Evolutionary conservation across 2,797 vertebrate genomes (phyloP), one percentile per base, ranked within the genome.

Genomic region (Sebastes matsubarae): DNA sequence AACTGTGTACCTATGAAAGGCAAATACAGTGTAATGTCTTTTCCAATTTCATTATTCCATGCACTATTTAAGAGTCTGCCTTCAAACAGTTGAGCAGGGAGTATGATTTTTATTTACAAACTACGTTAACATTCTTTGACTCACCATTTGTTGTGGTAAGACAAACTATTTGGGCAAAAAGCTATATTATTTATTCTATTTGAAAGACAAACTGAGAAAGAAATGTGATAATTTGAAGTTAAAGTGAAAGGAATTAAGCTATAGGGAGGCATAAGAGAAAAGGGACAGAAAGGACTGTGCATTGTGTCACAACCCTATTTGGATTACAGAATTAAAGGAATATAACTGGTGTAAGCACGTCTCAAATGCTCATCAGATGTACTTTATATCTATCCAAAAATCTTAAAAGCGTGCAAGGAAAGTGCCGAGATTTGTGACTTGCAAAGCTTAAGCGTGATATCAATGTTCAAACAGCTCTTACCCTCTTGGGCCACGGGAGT

Each of bases 401-500:
- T 75, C 58, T 55, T 36, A 79, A 72, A 70, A 68, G 24, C 14
- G 9, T 78, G 82, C 79, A 83, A 70, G 78, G 59, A 83, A 86
- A 77, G 61, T 63, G 82, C 54, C 1, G 77, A 87, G 72, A 78
- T 59, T 67, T 59, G 72, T 75, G 75, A 86, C 60, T 55, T 68
- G 38, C 59, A n/a, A 80, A 91, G 68, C 71, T 80, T n/a, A 46
- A 77, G 77, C 36, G 11, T 76, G 50, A 59, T 42, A 29, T 54
- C 58, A 84, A 58, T 42, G 68, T 30, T 64, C 11, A 86, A 89
- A 84, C 25, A 52, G 9, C 2, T 77, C 96, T 95, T 96, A 96
- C 96, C 96, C 93, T 95, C 94, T 93, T 27, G 89, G 94, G 50
- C 94, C 91, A 66, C 91, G 88, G 34, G 90, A 93, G 38, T 91